Conservation (phyloP, 1,140 invertebrate species). For the Schlechtendalia chinensis region DNA sequence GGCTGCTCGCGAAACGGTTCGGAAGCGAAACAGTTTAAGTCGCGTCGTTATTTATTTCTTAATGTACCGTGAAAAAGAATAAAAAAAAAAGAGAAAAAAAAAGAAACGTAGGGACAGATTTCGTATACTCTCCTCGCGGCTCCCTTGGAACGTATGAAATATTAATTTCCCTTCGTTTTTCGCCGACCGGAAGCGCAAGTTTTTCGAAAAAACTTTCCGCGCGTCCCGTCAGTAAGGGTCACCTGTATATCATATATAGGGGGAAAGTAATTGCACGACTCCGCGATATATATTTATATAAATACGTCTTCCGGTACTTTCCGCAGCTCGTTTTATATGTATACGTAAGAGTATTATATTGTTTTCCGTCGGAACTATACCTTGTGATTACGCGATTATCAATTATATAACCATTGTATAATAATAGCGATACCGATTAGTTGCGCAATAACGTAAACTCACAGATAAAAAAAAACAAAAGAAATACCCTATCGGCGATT, state of each 20-base stretch:
- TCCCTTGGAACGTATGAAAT: conserved; percentile 39
- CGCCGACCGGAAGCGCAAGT: conserved; percentile 36
- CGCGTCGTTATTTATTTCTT: conserved; percentile 45
- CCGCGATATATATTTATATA: too few relatives aligned
- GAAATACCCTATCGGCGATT: too few relatives aligned
- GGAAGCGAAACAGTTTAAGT: conserved; percentile 23
- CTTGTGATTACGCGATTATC: too few relatives aligned
- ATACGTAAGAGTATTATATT: too few relatives aligned
- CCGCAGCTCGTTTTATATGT: conserved; percentile 3
- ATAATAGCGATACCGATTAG: too few relatives aligned
- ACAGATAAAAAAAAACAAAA: too few relatives aligned
- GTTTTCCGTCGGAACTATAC: too few relatives aligned
- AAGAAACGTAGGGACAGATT: conserved; percentile 38
- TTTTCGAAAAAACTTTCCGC: conserved; percentile 31
- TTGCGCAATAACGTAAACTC: too few relatives aligned
- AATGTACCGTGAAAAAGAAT: conserved; percentile 47
- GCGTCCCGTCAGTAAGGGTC: conserved; percentile 41
- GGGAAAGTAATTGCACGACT: conserved; percentile 24
- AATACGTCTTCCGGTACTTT: conserved; percentile 41
- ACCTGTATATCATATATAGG: conserved; percentile 14
- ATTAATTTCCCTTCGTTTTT: conserved; percentile 41
- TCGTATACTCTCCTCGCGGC: neutral
- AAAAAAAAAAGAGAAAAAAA: conserved; percentile 28
- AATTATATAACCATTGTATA: too few relatives aligned
- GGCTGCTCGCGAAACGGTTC: too few relatives aligned